phyloP scores from a whole-genome alignment of 2,113 vertebrate genomes.

The Anolis sagrei region DNA sequence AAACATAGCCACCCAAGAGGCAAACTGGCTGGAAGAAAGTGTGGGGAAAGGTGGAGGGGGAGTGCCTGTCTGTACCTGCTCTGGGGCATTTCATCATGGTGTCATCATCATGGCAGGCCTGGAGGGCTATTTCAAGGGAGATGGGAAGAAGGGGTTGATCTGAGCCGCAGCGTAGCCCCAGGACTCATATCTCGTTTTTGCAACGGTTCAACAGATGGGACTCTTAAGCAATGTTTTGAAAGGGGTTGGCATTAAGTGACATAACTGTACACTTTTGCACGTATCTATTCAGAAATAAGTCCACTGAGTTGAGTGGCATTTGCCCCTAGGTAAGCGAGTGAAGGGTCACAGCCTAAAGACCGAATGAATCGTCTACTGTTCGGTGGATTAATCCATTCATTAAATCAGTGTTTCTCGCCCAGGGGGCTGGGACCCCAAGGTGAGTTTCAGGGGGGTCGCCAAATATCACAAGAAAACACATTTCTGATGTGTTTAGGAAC shows the following conservation, averaged over 20 bases:
- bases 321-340: neutral
- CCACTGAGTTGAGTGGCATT: neutral
- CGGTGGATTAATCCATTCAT: neutral
- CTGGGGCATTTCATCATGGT: conserved; percentile 34
- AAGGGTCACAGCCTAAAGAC: too few relatives aligned
- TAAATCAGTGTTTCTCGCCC: too few relatives aligned
- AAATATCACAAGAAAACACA: too few relatives aligned
- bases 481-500: too few relatives aligned
- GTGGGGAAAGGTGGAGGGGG: too few relatives aligned
- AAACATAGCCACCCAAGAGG: neutral
- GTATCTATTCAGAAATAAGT: neutral
- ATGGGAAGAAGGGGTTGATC: too few relatives aligned
- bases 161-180: neutral
- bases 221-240: too few relatives aligned
- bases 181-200: neutral
- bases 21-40: too few relatives aligned
- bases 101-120: conserved; percentile 15
- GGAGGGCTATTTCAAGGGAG: neutral
- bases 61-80: neutral
- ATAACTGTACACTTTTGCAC: neutral
- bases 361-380: neutral
- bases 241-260: too few relatives aligned
- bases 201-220: too few relatives aligned
- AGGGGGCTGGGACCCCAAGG: too few relatives aligned
- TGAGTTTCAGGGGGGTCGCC: too few relatives aligned